Base-by-base conservation (phyloP, 2,113 vertebrate species). In the Protomyctophum bolini region DNA sequence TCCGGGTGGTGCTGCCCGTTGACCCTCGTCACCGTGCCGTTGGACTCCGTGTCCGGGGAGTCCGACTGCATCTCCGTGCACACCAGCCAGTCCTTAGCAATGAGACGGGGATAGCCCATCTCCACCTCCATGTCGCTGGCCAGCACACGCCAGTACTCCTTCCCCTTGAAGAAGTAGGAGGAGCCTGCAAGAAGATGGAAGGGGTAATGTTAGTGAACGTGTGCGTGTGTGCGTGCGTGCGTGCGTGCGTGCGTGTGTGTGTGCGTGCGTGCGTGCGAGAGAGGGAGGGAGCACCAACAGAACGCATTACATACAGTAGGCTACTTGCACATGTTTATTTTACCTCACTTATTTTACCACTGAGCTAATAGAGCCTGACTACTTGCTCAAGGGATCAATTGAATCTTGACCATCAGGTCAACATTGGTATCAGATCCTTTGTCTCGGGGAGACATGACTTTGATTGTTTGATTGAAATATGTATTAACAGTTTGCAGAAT, bases 161-260 rank as follows among this genome's bases (percentile, higher is more conserved):
- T 94, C 73, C 96, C 97, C 10, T 94, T 95, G 86, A 99, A 99
- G 89, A 99, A 98, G 86, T 99, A 99, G 49, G 94, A 95, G 0
- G 96, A 94, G 28, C 97, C 97, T 98, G 87, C 4, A 11, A 33
- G 8, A 11, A 9, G 8, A 10, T 10, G 14, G 66, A 1, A 80
- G 54, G n/a, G 47, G 52, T 56, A 48, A 7, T 10, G 11, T 48
- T 60, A 66, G 9, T 63, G 71, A 61, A 52, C 21, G 2, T 60
- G 61, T 59, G 76, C 41, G 52, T 66, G 29, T 58, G 52, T 71
- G 11, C 66, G 28, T 63, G 57, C 71, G 69, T 62, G 58, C 29
- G 8, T 49, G 62, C 50, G 64, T 66, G 33, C 12, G 56, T 48
- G 73, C 51, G 64, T 41, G 11, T 41, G 8, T 14, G 63, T 51